These are phyloP conservation scores for Chironomus riparius DNA, from an alignment of 2,888 invertebrate genomes.

Conservation along the genomic window DNA sequence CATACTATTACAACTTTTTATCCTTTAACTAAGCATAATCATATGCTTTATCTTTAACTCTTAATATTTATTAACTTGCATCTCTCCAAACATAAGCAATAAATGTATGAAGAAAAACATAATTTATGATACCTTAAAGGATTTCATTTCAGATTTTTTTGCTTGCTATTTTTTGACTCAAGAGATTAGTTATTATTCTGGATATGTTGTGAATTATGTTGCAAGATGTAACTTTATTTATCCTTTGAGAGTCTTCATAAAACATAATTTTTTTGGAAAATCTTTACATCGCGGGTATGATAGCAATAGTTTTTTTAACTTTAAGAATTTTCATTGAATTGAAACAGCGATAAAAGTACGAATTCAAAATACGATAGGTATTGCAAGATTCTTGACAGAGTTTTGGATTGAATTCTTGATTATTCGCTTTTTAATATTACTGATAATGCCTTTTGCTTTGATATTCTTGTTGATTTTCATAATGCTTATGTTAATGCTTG, in stretches of 20 bases:
- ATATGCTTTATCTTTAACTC: background rate
- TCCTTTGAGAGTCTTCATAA: background rate
- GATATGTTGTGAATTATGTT: background rate
- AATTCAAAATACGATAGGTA: background rate
- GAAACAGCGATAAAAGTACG: too few species aligned
- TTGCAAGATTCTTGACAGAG: background rate
- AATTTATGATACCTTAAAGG: background rate
- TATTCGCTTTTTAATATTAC: too few species aligned
- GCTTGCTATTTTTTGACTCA: background rate
- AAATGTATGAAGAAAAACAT: background rate
- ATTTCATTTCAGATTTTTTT: background rate
- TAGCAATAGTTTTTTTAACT: background rate
- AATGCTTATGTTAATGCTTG: too few species aligned
- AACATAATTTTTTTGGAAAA: background rate
- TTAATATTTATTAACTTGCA: background rate
- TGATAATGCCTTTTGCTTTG: too few species aligned
- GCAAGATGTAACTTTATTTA: background rate
- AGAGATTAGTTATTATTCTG: background rate
- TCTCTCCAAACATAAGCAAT: background rate
- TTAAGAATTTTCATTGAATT: background rate
- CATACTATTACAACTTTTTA: too few species aligned
- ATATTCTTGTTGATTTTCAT: background rate
- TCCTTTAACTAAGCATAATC: background rate
- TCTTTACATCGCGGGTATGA: background rate
- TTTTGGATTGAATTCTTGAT: too few species aligned